phyloP scores from a whole-genome alignment of 2,888 invertebrate genomes.

The Sthenelais limicola region DNA sequence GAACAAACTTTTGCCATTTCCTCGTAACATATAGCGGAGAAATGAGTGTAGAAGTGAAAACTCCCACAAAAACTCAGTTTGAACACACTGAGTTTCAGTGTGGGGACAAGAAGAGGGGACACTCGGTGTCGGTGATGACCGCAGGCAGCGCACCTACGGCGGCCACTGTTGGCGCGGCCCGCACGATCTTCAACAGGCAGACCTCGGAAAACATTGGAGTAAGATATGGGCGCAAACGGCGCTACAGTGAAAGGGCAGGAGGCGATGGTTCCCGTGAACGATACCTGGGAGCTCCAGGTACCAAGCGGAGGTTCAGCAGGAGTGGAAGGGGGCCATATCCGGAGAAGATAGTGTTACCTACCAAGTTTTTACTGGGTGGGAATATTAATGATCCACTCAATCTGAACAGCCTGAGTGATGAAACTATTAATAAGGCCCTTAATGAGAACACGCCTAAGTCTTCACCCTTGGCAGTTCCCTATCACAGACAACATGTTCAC shows the following conservation, averaged over 20 bases:
- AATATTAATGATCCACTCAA: slow-evolving; percentile 96
- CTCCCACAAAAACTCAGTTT: slow-evolving; percentile 61
- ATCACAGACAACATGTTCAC: slow-evolving; percentile 91
- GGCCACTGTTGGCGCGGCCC: background rate
- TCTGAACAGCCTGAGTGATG: slow-evolving; percentile 85
- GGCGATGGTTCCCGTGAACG: slow-evolving; percentile 13
- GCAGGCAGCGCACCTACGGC: slow-evolving; percentile 1
- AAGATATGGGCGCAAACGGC: slow-evolving; percentile 1
- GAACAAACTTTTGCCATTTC: too few species aligned
- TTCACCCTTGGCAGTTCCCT: slow-evolving; percentile 79
- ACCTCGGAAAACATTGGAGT: slow-evolving; percentile 2
- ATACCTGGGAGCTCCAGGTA: slow-evolving; percentile 18
- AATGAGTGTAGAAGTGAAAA: slow-evolving; percentile 68
- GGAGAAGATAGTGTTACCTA: slow-evolving; percentile 82
- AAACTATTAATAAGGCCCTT: slow-evolving; percentile 66
- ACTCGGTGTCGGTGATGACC: slow-evolving; percentile 10
- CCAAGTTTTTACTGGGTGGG: slow-evolving; percentile 93
- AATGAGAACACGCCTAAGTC: slow-evolving; percentile 94
- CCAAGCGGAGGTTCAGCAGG: slow-evolving; percentile 28
- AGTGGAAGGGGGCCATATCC: slow-evolving; percentile 18
- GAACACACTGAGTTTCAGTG: slow-evolving; percentile 59
- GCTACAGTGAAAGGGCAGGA: slow-evolving; percentile 28
- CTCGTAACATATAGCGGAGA: slow-evolving; percentile 22
- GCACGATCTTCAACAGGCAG: slow-evolving; percentile 3
- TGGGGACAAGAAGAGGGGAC: slow-evolving; percentile 73